Base-by-base conservation (phyloP, 1,140 invertebrate species). In the Chionoecetes opilio region DNA sequence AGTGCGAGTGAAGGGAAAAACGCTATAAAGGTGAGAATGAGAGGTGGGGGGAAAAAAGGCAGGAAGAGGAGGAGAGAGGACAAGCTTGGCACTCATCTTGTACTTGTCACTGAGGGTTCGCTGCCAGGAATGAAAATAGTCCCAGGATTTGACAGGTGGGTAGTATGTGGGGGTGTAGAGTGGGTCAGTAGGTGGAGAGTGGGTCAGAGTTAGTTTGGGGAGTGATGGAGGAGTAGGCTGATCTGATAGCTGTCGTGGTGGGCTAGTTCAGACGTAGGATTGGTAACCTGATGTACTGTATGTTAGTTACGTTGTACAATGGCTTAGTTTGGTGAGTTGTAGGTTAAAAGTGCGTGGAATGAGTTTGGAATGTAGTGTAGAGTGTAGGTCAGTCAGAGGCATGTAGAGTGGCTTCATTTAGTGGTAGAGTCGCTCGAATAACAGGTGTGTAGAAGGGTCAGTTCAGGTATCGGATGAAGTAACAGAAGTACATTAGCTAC, bases 131-230 rank as follows among this genome's bases (percentile, higher is more conserved):
- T 75, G 21, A 91, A 91, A 91, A 91, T 91, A 91, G 46, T 91
- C 46, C 89, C 1, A 31, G 89, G 89, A 75, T 91, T 38, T 90
- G 88, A 90, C 88, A 90, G 41, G 88, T 90, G 38, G 86, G 38
- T 35, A 8, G 86, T 11, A 17, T 21, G 86, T 35, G n/a, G 34
- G 86, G 86, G 35, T 41, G 86, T 88, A 26, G 35, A 32, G 85
- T 5, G 26, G n/a, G 3, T 8, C 17, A 88, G 86, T 35, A 38
- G 86, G 38, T 37, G 35, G 34, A 37, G 35, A 29, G 46, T 53
- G 46, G 46, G 46, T 17, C 11, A 53, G 46, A n/a, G n/a, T n/a
- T n/a, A n/a, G n/a, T n/a, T n/a, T n/a, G n/a, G n/a, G n/a, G n/a
- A n/a, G n/a, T n/a, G n/a, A n/a, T n/a, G n/a, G n/a, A n/a, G n/a